phyloP scores from a whole-genome alignment of 2,888 invertebrate species.

The Tetragonisca angustula region DNA sequence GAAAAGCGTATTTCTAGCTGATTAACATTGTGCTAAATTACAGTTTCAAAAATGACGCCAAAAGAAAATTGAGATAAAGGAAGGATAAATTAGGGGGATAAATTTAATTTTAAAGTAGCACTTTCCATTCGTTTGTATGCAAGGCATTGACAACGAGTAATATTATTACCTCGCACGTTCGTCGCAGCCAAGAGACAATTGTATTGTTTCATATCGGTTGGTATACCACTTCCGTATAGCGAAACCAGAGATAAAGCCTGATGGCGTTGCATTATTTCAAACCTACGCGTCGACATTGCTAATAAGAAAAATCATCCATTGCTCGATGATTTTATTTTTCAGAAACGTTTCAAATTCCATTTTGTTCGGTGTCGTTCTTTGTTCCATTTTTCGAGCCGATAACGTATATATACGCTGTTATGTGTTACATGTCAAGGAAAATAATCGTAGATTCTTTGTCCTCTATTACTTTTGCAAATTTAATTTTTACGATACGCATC shows the following conservation, averaged over 20 bases:
- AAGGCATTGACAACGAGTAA: slow-evolving; percentile 2
- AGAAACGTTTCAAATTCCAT: slow-evolving; percentile 5
- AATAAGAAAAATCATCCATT: slow-evolving; percentile 33
- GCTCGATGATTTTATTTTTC: slow-evolving; percentile 24
- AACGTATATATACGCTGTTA: no score
- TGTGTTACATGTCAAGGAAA: neutral
- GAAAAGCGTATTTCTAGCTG: no score
- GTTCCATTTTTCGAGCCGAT: neutral
- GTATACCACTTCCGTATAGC: slow-evolving; percentile 63
- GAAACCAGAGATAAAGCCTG: slow-evolving; percentile 57
- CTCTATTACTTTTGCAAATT: neutral
- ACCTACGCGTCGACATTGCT: slow-evolving; percentile 23
- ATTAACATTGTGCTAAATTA: neutral
- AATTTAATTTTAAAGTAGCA: neutral
- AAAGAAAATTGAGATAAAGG: neutral
- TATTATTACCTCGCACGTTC: slow-evolving; percentile 13
- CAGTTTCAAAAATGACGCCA: no score
- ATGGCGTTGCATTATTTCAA: slow-evolving; percentile 46
- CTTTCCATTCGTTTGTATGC: neutral
- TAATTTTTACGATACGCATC: neutral
- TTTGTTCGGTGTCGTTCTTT: slow-evolving; percentile 1
- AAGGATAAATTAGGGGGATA: neutral
- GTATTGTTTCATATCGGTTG: slow-evolving; percentile 48
- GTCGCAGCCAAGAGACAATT: slow-evolving; percentile 37
- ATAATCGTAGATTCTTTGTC: neutral